Conservation (phyloP, 2,797 vertebrate genomes). For the Eospalax fontanierii region DNA sequence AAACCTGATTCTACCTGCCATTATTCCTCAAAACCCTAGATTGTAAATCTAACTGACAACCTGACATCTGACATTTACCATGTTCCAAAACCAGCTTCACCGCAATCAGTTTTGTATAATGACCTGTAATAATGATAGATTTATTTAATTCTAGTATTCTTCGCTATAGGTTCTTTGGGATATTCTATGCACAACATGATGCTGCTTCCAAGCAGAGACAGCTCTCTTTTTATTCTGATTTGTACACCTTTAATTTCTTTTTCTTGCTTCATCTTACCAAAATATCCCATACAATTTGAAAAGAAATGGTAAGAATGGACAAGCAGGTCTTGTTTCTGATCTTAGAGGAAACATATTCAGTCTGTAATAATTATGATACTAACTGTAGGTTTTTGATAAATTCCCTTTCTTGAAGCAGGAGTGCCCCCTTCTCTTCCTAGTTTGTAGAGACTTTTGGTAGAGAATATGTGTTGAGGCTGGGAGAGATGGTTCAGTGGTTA, state of each 20-base stretch:
- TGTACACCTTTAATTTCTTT: slow-evolving; percentile 8
- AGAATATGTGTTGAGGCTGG: background rate
- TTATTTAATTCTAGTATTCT: slow-evolving; percentile 12
- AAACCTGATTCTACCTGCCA: background rate
- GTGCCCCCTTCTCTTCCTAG: background rate
- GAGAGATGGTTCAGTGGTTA: too few species aligned
- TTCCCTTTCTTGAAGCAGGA: background rate
- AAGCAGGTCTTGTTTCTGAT: background rate
- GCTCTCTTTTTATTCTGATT: background rate
- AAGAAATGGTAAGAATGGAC: background rate
- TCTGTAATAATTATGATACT: slow-evolving; percentile 21
- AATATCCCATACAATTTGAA: background rate
- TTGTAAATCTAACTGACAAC: slow-evolving; percentile 29
- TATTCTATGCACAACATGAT: background rate
- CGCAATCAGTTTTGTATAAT: background rate
- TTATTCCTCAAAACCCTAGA: background rate
- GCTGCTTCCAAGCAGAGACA: background rate
- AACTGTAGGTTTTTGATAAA: slow-evolving; percentile 22
- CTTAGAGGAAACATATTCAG: background rate
- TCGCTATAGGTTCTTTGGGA: background rate
- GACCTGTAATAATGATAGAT: background rate
- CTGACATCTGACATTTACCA: slow-evolving; percentile 31
- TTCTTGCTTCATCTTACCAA: slow-evolving; percentile 36
- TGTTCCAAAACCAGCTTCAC: background rate
- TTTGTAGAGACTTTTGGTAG: slow-evolving; percentile 38